These are phyloP conservation scores for Mormyrus iriodes DNA, from an alignment of 2,113 vertebrate species.

Conservation along the genomic window DNA sequence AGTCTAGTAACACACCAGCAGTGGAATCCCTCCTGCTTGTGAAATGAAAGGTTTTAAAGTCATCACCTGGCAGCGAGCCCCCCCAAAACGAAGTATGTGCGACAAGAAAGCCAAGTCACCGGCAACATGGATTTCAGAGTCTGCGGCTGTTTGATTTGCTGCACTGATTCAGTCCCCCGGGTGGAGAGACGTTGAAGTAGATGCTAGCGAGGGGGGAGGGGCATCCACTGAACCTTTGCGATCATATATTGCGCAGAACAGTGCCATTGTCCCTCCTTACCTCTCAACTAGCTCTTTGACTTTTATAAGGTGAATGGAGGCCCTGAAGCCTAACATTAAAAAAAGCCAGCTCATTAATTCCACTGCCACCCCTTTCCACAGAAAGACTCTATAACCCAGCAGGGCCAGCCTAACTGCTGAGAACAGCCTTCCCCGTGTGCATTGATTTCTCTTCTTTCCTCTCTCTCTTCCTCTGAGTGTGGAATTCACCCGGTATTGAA, in stretches of 20 bases:
- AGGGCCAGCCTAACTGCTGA: constrained; percentile 46
- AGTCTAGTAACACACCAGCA: not conserved
- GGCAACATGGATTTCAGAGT: not conserved
- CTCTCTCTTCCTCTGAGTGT: constrained; percentile 20
- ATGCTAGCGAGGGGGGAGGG: not conserved
- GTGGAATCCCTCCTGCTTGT: not conserved
- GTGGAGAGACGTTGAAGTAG: not conserved
- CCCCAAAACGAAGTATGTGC: not conserved
- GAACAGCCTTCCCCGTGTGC: constrained; percentile 44
- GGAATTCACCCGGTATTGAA: constrained; percentile 35
- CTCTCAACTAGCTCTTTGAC: constrained; percentile 22
- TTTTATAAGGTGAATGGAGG: constrained; percentile 31
- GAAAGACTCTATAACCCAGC: constrained; percentile 48
- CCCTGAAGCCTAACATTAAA: constrained; percentile 30
- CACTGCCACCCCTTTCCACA: constrained; percentile 20
- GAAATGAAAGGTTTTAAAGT: not conserved
- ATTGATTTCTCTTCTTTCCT: constrained; percentile 45
- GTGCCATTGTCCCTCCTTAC: not conserved
- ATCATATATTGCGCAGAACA: not conserved
- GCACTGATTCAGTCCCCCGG: not conserved
- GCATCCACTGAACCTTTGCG: constrained; percentile 5
- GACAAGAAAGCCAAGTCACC: not conserved
- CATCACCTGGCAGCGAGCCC: not conserved
- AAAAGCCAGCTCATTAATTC: constrained; percentile 48
- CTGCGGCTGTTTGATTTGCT: not conserved